Conservation (phyloP, 2,888 invertebrate species). For the Bellardia pandia region DNA sequence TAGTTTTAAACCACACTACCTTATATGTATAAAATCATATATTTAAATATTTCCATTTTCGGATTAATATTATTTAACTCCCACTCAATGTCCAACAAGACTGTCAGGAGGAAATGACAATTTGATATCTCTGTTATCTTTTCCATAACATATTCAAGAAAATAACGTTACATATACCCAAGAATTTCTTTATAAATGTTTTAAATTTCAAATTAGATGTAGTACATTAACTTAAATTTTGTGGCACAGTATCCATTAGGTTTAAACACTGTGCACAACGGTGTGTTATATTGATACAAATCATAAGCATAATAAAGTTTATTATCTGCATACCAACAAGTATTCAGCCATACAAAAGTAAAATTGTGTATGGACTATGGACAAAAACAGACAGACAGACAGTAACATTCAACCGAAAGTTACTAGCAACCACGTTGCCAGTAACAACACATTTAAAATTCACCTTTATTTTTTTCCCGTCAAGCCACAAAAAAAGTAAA, state of each 20-base stretch:
- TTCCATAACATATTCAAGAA: no score
- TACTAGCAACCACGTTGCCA: not conserved
- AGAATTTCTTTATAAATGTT: not conserved
- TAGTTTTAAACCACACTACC: no score
- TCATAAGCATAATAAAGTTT: slow-evolving; percentile 26
- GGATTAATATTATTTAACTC: no score
- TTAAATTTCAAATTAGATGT: no score
- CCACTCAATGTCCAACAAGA: no score
- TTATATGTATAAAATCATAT: no score
- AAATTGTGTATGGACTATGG: not conserved
- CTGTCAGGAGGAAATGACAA: no score
- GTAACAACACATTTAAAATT: not conserved
- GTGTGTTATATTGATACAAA: not conserved
- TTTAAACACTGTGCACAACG: not conserved
- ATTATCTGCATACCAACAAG: slow-evolving; percentile 51
- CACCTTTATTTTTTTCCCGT: slow-evolving; percentile 13
- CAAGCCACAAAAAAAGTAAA: not conserved
- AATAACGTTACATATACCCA: not conserved
- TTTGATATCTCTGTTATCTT: no score
- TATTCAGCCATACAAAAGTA: slow-evolving; percentile 8
- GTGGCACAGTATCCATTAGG: not conserved
- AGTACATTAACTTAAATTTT: not conserved
- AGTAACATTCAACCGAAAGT: not conserved
- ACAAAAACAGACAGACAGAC: not conserved
- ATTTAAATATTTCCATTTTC: no score